Evolutionary conservation across 2,797 vertebrate species (phyloP), one percentile per base, ranked within the genome.

Genomic region (Myioborus miniatus): DNA sequence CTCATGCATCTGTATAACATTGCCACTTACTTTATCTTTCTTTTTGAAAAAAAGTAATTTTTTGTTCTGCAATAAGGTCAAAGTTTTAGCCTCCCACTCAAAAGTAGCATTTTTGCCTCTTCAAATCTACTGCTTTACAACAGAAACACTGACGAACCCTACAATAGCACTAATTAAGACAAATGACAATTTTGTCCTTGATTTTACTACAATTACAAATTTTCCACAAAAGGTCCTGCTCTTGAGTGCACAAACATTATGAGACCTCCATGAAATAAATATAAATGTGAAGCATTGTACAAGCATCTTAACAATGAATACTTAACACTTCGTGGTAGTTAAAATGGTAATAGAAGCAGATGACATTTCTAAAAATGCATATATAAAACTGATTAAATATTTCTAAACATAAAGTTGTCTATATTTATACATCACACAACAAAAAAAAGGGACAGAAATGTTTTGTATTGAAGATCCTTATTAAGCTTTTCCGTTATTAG

Each of bases 401-500:
- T 92, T 97, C 94, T 97, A 97, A 97, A 97, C 95, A 94, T 56
- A 89, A 96, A 96, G 58, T 64, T 96, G 84, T 96, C 87, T 97
- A 80, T 94, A 97, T 96, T 96, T 97, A 79, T 97, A 97, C 87
- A 97, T 96, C 94, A 88, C 87, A 93, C 93, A 96, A 94, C 95
- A 96, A 96, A 97, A 96, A 24, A 24, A 89, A 87, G 74, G 93
- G 94, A 94, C 92, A 95, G 96, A 97, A 97, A 97, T 89, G 75
- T 94, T 96, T 96, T 92, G 81, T 98, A 97, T 97, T 92, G 96
- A 97, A 97, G 89, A 90, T 94, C 95, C 91, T 97, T 96, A 96
- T 95, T 95, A 97, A 96, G 96, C 77, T 92, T 97, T 97, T 94
- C 92, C 96, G 96, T 97, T 97, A 96, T 96, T 97, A 98, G 97